A percentile compares a stretch with the other conserved stretches of the same genome.
These are phyloP conservation scores for Hipposideros armiger DNA, from an alignment of 2,113 vertebrate species.

Conservation along the genomic window DNA sequence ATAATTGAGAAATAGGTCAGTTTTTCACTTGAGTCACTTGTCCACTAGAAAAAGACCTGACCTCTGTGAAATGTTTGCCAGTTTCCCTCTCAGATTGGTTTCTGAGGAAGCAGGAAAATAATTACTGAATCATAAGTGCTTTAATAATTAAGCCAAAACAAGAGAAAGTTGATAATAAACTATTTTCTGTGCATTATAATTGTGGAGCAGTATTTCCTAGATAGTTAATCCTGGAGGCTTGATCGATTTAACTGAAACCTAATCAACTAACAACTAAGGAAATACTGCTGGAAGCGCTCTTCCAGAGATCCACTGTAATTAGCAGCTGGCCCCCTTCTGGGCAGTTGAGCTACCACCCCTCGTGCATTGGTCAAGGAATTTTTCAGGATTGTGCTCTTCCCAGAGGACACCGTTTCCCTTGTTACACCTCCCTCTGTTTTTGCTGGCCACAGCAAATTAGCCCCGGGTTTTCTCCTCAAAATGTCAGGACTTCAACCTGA, in stretches of 20 bases:
- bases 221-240: constrained; percentile 63
- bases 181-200: constrained; percentile 61
- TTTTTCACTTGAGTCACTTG: constrained; percentile 58
- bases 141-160: constrained; percentile 73
- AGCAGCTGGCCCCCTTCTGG: constrained; percentile 51
- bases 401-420: constrained; percentile 1
- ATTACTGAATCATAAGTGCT: constrained; percentile 33
- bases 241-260: constrained; percentile 64
- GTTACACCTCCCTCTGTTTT: not conserved
- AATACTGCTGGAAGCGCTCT: constrained; percentile 50
- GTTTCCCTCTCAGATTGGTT: constrained; percentile 58
- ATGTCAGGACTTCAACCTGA: not conserved
- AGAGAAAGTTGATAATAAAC: constrained; percentile 65
- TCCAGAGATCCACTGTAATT: constrained; percentile 39
- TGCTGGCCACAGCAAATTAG: constrained; percentile 45
- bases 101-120: constrained; percentile 35
- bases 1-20: constrained; percentile 42
- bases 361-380: constrained; percentile 56
- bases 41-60: constrained; percentile 36
- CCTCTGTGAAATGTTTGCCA: constrained; percentile 45
- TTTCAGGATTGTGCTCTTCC: constrained; percentile 58
- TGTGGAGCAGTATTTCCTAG: constrained; percentile 44
- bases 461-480: not conserved
- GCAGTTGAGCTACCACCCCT: not conserved
- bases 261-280: constrained; percentile 65